A percentile compares a stretch with the other conserved stretches of the same genome.
Evolutionary conservation across 2,113 vertebrate genomes (phyloP).

Genomic region (Caloenas nicobarica): DNA sequence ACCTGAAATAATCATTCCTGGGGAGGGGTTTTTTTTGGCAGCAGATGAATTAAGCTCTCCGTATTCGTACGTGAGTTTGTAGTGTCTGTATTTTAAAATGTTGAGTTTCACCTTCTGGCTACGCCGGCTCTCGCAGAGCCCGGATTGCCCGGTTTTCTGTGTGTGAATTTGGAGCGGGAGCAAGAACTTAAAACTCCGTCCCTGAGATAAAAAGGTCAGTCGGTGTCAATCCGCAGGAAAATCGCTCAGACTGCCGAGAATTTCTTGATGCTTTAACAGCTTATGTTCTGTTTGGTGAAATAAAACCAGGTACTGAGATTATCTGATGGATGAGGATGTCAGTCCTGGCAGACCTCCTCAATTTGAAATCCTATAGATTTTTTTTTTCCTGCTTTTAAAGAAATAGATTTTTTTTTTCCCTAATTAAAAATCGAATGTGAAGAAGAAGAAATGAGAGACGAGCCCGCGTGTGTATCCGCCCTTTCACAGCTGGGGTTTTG

Average conservation of each 20-base stretch:
- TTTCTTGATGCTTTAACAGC: not conserved
- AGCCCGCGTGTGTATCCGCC: conserved; percentile 74
- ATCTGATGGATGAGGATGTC: rapidly evolving
- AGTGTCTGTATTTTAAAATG: not conserved
- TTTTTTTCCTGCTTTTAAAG: not conserved
- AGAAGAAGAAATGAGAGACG: not conserved
- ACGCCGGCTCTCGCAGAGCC: not conserved
- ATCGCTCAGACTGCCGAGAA: not conserved
- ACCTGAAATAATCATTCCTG: not conserved
- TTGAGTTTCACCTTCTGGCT: not conserved
- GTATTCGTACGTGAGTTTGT: rapidly evolving
- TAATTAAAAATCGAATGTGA: not conserved
- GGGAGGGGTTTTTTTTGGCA: not conserved
- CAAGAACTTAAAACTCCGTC: not conserved
- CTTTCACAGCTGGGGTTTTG: conserved; percentile 90
- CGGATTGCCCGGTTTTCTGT: not conserved
- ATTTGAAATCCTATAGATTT: rapidly evolving
- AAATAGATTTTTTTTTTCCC: not conserved
- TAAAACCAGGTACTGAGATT: not conserved
- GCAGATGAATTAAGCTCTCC: not conserved
- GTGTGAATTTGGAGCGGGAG: conserved; percentile 21
- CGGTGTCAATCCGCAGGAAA: not conserved
- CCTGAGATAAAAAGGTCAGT: not conserved
- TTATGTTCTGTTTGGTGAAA: not conserved
- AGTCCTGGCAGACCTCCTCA: not conserved